Base-by-base conservation (phyloP, 2,113 vertebrate genomes). In the Pagrus major region DNA sequence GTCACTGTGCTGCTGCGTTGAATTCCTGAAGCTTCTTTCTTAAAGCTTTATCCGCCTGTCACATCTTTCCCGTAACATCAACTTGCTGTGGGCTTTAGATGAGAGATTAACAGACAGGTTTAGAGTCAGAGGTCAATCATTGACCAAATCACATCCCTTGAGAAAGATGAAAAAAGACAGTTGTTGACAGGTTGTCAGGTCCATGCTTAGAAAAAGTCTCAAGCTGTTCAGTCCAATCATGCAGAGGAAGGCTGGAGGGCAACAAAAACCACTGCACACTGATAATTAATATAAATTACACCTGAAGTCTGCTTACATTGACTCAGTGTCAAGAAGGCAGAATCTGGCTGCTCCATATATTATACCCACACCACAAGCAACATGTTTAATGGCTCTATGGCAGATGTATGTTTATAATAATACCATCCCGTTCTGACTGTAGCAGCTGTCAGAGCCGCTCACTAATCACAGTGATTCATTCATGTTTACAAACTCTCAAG, bases 401-500 rank as follows among this genome's bases (percentile, higher is more conserved):
- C 31, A 9, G 2, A 29, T 44, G 12, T 55, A 9, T 31, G 42
- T 29, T 52, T 31, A 51, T 37, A 35, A 31, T 4, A 55, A 14
- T 18, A 29, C 14, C 6, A 37, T 29, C 21, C 23, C 11, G 25
- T 21, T 0, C 47, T 55, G 0, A 49, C 27, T 5, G 5, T 25
- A 47, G 55, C 15, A 0, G 9, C 20, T 54, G 61, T 3, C 14
- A 51, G 60, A 73, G 55, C 15, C 47, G 29, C 9, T 6, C 25
- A 67, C 63, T 56, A 73, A 54, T 23, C 33, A 21, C 51, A 33
- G 46, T 20, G 44, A 68, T 51, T 70, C 21, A 29, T 64, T 66
- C 41, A 59, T 9, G 15, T 69, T 68, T 16, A 31, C 0, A 20
- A 9, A 70, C 29, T 56, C 25, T 10, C 14, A 11, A 55, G n/a